phyloP scores from a whole-genome alignment of 1,140 invertebrate species.

The Trissolcus basalis region DNA sequence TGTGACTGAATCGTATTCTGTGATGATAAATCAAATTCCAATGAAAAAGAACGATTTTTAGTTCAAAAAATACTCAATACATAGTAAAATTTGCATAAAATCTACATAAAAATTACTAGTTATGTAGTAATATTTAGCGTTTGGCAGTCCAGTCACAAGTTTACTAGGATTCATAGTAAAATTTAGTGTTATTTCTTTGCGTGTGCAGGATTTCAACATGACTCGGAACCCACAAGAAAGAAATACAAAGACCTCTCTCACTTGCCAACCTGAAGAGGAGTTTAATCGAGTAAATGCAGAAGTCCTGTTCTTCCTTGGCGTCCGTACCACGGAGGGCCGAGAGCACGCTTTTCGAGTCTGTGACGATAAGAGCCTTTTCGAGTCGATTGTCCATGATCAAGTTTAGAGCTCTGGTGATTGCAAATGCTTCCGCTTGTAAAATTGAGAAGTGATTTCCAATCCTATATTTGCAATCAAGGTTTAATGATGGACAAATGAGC shows the following conservation, averaged over 20 bases:
- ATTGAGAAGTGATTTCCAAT: constrained; percentile 2
- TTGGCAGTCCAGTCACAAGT: no score
- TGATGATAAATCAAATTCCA: no score
- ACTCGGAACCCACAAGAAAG: constrained; percentile 1
- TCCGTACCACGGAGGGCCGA: neutral
- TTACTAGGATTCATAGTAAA: no score
- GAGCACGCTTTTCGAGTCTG: constrained; percentile 14
- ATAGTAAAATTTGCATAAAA: no score
- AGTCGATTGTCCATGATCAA: neutral
- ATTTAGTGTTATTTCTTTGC: no score
- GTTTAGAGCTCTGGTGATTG: constrained; percentile 1
- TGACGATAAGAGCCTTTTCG: neutral
- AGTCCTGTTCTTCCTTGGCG: neutral
- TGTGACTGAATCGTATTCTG: no score
- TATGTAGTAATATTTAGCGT: no score
- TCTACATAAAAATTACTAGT: no score
- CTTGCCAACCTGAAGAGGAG: neutral
- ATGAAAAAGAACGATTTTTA: no score
- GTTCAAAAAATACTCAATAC: no score
- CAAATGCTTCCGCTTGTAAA: constrained; percentile 18
- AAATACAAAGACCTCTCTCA: neutral
- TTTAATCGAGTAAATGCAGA: constrained; percentile 11
- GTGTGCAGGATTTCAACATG: no score
- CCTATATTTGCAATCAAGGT: neutral
- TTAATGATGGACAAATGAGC: neutral